These are phyloP conservation scores for Orthosia incerta DNA, from an alignment of 2,888 invertebrate genomes.

Conservation along the genomic window DNA sequence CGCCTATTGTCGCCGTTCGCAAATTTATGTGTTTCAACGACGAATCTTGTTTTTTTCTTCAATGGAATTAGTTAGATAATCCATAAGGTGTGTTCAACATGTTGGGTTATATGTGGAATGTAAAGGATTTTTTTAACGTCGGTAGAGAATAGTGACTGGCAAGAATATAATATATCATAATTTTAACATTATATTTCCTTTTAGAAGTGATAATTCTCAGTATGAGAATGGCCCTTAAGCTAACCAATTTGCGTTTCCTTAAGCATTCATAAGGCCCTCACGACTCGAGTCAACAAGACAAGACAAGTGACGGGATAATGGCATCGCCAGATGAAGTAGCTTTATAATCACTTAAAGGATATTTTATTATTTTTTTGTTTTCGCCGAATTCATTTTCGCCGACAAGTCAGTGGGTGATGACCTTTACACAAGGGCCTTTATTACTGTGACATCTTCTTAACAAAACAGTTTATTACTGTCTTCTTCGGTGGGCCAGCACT, in stretches of 20 bases:
- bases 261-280: not conserved
- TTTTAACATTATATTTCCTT: not conserved
- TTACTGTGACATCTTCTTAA: conserved; percentile 21
- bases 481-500: conserved; percentile 33
- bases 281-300: not conserved
- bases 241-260: not conserved
- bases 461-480: conserved; percentile 6
- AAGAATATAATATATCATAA: not conserved
- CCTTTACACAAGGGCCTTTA: conserved; percentile 13
- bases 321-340: no score
- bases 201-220: not conserved
- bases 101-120: not conserved
- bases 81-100: not conserved
- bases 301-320: no score
- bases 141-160: not conserved
- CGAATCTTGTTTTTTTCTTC: conserved; percentile 21
- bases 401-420: not conserved
- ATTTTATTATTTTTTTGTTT: not conserved
- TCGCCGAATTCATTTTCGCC: not conserved
- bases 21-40: conserved; percentile 52
- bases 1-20: conserved; percentile 32
- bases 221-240: not conserved
- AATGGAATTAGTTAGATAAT: conserved; percentile 17
- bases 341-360: not conserved
- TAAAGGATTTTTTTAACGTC: not conserved